Conservation (phyloP, 2,113 vertebrate species). For the Odocoileus virginianus region DNA sequence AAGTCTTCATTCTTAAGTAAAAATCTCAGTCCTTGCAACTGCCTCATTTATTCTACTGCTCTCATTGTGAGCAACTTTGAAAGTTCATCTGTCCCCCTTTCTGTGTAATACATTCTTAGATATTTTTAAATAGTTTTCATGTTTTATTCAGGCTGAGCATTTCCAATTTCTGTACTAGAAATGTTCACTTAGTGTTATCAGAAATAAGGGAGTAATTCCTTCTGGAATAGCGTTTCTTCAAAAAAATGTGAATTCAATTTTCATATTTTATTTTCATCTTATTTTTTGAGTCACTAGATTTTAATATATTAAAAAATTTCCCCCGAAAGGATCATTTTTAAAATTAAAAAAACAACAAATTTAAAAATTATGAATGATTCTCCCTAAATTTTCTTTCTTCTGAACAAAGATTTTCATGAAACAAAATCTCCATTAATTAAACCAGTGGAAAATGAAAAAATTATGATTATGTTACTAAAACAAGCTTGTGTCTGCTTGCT, state of each 20-base stretch:
- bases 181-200: not conserved
- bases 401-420: not conserved
- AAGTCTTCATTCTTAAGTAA: not conserved
- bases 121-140: not conserved
- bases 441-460: not conserved
- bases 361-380: not conserved
- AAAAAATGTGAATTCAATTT: conserved; percentile 25
- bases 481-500: not conserved
- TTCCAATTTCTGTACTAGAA: not conserved
- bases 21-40: not conserved
- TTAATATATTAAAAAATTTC: not conserved
- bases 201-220: not conserved
- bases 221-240: not conserved
- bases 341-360: not conserved
- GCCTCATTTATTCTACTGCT: not conserved
- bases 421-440: not conserved
- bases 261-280: conserved; percentile 16
- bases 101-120: not conserved
- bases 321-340: not conserved
- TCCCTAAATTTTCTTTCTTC: not conserved
- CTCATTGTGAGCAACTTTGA: not conserved
- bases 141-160: not conserved
- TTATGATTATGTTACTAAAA: not conserved
- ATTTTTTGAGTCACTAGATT: not conserved
- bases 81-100: not conserved